Evolutionary conservation across 2,888 invertebrate species (phyloP), one percentile per base, ranked within the genome.

Genomic region (Bombylius discolor): DNA sequence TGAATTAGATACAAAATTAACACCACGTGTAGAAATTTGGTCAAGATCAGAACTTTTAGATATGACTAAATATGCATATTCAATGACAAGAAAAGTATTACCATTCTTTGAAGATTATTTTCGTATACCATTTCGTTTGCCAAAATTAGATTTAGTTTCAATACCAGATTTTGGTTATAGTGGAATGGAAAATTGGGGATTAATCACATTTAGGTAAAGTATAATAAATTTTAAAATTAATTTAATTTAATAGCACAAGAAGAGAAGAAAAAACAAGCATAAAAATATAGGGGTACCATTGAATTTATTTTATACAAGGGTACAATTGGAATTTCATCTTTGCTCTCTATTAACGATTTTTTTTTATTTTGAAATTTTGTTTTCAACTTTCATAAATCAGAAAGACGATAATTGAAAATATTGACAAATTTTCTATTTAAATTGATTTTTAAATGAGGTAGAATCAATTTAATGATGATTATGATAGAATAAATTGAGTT

Each of bases 121-220:
- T 65, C 77, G 77, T 55, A 78, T 83, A 39, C 73, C 76, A 56
- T 85, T 81, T 67, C 79, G 82, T 39, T 69, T 84, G 58, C 77
- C 79, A 5, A 85, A 85, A 73, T 76, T 83, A 52, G 87, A 88
- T 70, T 78, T 87, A 70, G 81, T 87, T 0, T 83, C 85, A 1
- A 77, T 87, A 48, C 86, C 86, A 0, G 84, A 85, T 67, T 85
- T 85, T 66, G 79, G 81, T 3, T 85, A 83, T 60, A 78, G 77
- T 23, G 85, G 83, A n/a, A 85, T 86, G 85, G 85, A 82, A 68
- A 82, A 82, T 65, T 82, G 81, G 81, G 82, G 82, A 2, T 65
- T 81, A 39, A 79, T 82, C 47, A 78, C 78, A n/a, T 81, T 79
- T 69, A 69, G 74, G 76, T 77, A 62, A 66, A 66, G 59, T 32